Conservation (phyloP, 37 sponge, comb jelly and placozoan genomes). For the Tethya wilhelma region DNA sequence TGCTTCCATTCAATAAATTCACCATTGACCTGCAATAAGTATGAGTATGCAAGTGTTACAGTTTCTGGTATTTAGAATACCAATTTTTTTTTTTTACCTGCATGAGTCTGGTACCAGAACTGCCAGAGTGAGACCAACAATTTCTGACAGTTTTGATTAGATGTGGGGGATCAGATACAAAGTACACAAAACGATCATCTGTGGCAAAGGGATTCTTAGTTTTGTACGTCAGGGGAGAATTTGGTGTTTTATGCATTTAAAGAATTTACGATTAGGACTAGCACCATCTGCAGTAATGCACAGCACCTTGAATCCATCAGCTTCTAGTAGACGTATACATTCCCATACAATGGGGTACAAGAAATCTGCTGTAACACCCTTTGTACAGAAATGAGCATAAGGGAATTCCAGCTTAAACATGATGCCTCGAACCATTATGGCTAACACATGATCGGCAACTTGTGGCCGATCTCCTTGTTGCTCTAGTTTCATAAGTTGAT, state of each 20-base stretch:
- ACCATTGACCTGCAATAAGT: conserved; percentile 27
- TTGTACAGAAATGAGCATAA: conserved; percentile 23
- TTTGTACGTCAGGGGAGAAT: no score
- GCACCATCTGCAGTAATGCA: background rate
- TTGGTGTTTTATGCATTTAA: conserved; percentile 23
- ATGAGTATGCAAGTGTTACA: no score
- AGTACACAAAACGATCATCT: conserved; percentile 7
- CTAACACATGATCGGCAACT: background rate
- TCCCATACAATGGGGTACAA: conserved; percentile 12
- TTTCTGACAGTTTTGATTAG: conserved; percentile 41
- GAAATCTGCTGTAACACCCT: background rate
- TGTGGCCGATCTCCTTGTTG: background rate
- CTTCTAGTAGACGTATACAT: conserved; percentile 13
- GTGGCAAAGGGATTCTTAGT: conserved; percentile 12
- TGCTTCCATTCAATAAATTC: conserved; percentile 44
- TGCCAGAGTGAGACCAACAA: conserved; percentile 43
- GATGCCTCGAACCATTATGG: conserved; percentile 23
- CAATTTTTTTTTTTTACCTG: background rate
- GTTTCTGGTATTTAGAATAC: no score
- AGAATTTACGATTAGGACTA: conserved; percentile 13
- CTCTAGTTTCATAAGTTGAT: conserved; percentile 17
- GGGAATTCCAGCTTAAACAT: no score
- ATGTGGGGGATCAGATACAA: conserved; percentile 45
- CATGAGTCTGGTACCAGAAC: conserved; percentile 8
- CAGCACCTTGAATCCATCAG: conserved; percentile 4